Evolutionary conservation across 2,797 vertebrate genomes (phyloP).

Genomic region (Hydrocynus forskahlii): DNA sequence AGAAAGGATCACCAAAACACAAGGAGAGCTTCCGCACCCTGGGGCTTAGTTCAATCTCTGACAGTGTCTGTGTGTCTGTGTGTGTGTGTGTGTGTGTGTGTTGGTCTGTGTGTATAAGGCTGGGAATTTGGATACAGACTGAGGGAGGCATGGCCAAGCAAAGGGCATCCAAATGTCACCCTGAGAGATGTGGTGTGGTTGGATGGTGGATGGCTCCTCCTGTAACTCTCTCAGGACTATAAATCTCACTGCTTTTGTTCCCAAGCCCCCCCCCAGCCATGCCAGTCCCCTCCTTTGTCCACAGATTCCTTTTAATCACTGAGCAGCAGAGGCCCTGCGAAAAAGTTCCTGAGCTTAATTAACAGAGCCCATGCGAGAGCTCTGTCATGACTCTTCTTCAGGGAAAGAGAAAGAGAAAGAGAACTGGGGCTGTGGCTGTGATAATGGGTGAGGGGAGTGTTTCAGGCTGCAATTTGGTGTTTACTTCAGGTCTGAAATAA

Average conservation of each 20-base stretch:
- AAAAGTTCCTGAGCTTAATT: slow-evolving; percentile 66
- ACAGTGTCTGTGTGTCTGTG: background rate
- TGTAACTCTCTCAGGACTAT: slow-evolving; percentile 57
- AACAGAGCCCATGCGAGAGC: slow-evolving; percentile 59
- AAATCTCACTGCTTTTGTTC: slow-evolving; percentile 61
- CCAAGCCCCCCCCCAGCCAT: slow-evolving; percentile 42
- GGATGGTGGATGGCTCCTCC: slow-evolving; percentile 38
- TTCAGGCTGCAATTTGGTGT: background rate
- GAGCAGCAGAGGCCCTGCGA: slow-evolving; percentile 48
- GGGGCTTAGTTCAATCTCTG: slow-evolving; percentile 27
- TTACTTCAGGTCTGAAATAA: background rate
- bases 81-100: slow-evolving; percentile 6
- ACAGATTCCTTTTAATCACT: slow-evolving; percentile 63
- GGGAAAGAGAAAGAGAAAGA: slow-evolving; percentile 44
- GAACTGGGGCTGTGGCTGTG: background rate
- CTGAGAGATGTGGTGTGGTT: slow-evolving; percentile 49
- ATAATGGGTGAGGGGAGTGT: background rate
- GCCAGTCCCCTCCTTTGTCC: slow-evolving; percentile 51
- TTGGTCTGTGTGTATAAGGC: slow-evolving; percentile 3
- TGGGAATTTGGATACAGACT: slow-evolving; percentile 31
- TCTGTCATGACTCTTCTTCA: slow-evolving; percentile 56
- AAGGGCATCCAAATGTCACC: slow-evolving; percentile 61
- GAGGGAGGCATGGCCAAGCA: slow-evolving; percentile 37
- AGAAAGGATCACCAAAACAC: background rate
- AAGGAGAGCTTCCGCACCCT: background rate